Evolutionary conservation across 2,113 vertebrate species (phyloP).

Genomic region (Fregata magnificens): DNA sequence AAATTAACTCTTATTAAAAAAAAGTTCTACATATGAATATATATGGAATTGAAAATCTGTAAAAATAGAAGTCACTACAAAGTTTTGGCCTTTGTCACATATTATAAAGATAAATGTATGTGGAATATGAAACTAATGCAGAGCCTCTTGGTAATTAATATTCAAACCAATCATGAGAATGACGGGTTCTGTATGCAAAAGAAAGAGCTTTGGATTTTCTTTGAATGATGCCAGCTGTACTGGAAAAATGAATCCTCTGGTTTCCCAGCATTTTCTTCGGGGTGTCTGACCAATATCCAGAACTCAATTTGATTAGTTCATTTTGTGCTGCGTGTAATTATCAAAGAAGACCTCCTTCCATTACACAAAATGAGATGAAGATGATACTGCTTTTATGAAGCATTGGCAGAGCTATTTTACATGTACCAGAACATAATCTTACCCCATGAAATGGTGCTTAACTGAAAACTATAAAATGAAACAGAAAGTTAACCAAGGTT

Average conservation of each 20-base stretch:
- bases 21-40: neutral
- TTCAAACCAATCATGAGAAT: neutral
- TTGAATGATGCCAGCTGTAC: neutral
- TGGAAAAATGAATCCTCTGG: neutral
- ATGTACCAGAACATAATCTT: neutral
- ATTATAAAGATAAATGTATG: neutral
- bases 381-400: neutral
- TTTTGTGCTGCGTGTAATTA: neutral
- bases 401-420: neutral
- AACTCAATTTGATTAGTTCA: neutral
- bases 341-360: neutral
- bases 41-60: neutral
- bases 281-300: neutral
- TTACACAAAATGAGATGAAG: neutral
- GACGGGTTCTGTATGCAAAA: neutral
- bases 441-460: conserved; percentile 10
- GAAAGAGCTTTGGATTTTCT: neutral
- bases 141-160: neutral
- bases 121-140: neutral
- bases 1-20: neutral
- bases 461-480: conserved; percentile 35
- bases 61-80: neutral
- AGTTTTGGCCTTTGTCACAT: neutral
- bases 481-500: conserved; percentile 38
- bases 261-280: neutral